phyloP scores from a whole-genome alignment of 1,140 invertebrate species.

The Apis florea region DNA sequence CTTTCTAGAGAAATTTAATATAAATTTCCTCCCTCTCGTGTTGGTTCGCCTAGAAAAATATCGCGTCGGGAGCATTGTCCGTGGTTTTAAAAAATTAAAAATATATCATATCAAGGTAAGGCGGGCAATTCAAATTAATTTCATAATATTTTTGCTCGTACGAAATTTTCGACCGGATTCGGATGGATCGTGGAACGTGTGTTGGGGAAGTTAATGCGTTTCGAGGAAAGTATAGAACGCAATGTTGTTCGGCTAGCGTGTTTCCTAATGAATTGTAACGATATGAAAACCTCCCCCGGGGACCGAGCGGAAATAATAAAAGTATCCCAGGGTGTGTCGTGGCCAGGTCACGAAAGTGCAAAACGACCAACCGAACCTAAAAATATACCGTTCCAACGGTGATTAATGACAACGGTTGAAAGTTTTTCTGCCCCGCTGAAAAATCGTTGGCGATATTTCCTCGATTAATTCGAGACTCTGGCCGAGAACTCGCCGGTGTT shows the following conservation, averaged over 20 bases:
- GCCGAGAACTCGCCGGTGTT: background rate
- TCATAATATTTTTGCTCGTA: background rate
- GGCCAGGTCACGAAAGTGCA: constrained; percentile 58
- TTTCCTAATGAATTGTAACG: constrained; percentile 69
- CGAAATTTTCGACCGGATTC: background rate
- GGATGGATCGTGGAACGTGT: background rate
- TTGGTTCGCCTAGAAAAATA: background rate
- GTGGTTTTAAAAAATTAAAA: background rate
- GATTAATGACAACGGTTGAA: constrained; percentile 52
- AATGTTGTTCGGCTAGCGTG: constrained; percentile 54
- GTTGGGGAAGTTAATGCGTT: constrained; percentile 16
- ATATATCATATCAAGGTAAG: background rate
- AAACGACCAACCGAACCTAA: constrained; percentile 34
- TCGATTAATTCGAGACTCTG: background rate
- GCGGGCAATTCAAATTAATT: background rate
- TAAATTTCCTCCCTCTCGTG: background rate
- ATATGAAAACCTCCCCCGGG: constrained; percentile 56
- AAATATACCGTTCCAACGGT: constrained; percentile 18
- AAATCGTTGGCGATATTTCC: constrained; percentile 22
- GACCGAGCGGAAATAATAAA: constrained; percentile 62
- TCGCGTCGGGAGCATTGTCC: background rate
- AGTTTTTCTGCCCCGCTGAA: background rate
- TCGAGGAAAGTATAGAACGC: constrained; percentile 31
- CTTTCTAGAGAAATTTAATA: constrained; percentile 3
- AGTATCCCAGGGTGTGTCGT: constrained; percentile 57